These are phyloP conservation scores for Agrochola litura DNA, from an alignment of 2,888 invertebrate genomes.

Conservation along the genomic window DNA sequence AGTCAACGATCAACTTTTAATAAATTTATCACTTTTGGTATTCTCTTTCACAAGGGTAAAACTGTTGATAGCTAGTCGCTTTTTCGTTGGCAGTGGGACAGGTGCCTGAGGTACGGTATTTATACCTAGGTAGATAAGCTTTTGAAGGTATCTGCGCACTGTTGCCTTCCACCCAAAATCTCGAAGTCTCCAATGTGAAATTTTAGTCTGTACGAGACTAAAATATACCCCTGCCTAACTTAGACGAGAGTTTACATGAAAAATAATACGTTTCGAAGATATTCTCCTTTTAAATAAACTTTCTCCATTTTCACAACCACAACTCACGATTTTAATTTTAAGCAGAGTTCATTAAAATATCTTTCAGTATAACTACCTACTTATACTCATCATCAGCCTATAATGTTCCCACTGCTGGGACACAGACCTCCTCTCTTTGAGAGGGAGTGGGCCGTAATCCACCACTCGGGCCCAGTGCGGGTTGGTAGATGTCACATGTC, in stretches of 20 bases:
- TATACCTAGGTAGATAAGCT: background rate
- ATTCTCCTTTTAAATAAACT: background rate
- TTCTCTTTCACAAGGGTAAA: too few species aligned
- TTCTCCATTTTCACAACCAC: background rate
- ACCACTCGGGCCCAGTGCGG: too few species aligned
- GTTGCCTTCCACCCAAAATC: background rate
- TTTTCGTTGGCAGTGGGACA: too few species aligned
- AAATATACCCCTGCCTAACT: background rate
- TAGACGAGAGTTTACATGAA: background rate
- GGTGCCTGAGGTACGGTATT: background rate
- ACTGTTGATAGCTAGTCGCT: too few species aligned
- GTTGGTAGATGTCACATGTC: too few species aligned
- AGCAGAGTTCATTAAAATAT: background rate
- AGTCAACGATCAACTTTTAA: too few species aligned
- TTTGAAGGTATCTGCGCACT: slow-evolving; percentile 1
- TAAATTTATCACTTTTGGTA: too few species aligned
- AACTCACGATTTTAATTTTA: background rate
- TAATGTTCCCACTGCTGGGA: too few species aligned
- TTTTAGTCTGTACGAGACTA: background rate
- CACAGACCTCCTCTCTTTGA: too few species aligned
- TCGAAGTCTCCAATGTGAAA: background rate
- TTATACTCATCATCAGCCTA: too few species aligned
- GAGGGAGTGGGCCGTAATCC: too few species aligned
- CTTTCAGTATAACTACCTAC: background rate
- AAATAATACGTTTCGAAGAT: background rate